phyloP scores from a whole-genome alignment of 2,888 invertebrate genomes.

The Hybos culiciformis region DNA sequence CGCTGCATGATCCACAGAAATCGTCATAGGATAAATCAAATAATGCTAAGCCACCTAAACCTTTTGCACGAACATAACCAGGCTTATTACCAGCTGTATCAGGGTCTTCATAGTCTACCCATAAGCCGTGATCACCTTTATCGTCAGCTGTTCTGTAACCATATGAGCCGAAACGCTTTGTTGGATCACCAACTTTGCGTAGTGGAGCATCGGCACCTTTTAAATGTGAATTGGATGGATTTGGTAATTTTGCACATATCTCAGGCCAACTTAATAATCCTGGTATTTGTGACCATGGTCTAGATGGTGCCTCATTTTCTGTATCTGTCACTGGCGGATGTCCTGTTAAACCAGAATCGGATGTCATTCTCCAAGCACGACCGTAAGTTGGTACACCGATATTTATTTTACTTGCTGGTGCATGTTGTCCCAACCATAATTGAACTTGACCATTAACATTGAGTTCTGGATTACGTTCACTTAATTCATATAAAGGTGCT shows the following conservation, averaged over 20 bases:
- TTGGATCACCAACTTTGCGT: conserved; percentile 64
- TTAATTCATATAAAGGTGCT: conserved; percentile 57
- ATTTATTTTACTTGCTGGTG: conserved; percentile 54
- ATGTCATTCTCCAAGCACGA: conserved; percentile 63
- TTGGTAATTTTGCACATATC: conserved; percentile 59
- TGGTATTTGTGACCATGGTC: conserved; percentile 53
- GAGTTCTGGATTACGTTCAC: conserved; percentile 52
- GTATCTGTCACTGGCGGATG: conserved; percentile 56
- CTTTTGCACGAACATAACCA: conserved; percentile 53
- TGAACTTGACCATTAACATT: conserved; percentile 54
- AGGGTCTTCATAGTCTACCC: conserved; percentile 73
- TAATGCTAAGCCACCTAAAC: conserved; percentile 64
- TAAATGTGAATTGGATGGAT: conserved; percentile 46
- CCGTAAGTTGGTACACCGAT: conserved; percentile 58
- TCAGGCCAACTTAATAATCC: conserved; percentile 68
- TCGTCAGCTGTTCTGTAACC: conserved; percentile 59
- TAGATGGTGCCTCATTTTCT: conserved; percentile 56
- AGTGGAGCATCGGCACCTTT: conserved; percentile 50
- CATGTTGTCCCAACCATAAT: conserved; percentile 45
- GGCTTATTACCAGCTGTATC: conserved; percentile 72
- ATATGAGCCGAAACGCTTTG: conserved; percentile 65
- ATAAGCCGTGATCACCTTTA: conserved; percentile 53
- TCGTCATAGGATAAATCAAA: conserved; percentile 66
- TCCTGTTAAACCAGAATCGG: conserved; percentile 61
- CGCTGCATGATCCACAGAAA: conserved; percentile 66